Base-by-base conservation (phyloP, 2,888 invertebrate genomes). In the Isotomurus palustris region DNA sequence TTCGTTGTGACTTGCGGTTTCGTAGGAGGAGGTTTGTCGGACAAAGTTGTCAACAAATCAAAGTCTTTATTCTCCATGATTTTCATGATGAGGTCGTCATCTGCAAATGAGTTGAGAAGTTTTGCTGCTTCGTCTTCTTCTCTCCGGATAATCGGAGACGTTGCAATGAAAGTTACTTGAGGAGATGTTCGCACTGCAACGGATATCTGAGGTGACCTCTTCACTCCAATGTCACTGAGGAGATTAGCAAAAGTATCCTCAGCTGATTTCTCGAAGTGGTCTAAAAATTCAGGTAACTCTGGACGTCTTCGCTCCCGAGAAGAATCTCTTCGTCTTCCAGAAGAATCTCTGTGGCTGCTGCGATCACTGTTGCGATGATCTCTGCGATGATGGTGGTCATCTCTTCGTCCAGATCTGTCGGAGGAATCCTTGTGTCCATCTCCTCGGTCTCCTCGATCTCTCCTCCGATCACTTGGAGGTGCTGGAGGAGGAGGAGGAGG, bases 371-470 rank as follows among this genome's bases (percentile, higher is more conserved):
- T 10, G 52, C 55, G 45, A 60, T 56, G 29, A 21, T 49, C 49
- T 35, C 29, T 35, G 19, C 49, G 52, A 17, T 57, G 45, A 38
- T 25, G 52, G n/a, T n/a, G n/a, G n/a, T n/a, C n/a, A 17, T 53
- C 56, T 29, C 62, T 53, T n/a, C 55, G 51, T 3, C 60, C 60
- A 36, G 58, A 53, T 36, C 50, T 53, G 44, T 17, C 58, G 55
- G 19, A 51, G 14, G 25, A 17, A 27, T 43, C 10, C 3, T 38
- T n/a, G 19, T 47, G 49, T 17, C 50, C 48, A 32, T 50, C 52
- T 29, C 55, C 51, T 2, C 53, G 43, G 54, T 58, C 40, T 45
- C 45, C 51, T 21, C 57, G 41, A 22, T 57, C 57, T 47, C 58
- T 41, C 19, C 55, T 49, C 17, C 56, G 48, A 32, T 49, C 52